These are phyloP conservation scores for Zosterops lateralis DNA, from an alignment of 2,113 vertebrate genomes.

Conservation along the genomic window DNA sequence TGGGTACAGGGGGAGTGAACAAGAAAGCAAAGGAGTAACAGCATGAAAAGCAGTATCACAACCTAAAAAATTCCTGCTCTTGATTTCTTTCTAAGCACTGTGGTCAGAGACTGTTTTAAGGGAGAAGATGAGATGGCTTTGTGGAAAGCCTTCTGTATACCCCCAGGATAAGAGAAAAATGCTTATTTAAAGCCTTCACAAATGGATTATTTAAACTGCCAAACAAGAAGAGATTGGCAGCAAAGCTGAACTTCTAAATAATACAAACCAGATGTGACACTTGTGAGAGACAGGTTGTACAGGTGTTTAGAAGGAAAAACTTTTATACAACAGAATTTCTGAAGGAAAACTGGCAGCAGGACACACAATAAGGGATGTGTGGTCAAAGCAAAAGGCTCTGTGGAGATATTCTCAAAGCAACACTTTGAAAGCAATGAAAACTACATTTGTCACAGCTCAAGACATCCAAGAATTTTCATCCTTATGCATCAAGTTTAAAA, in stretches of 20 bases:
- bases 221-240: neutral
- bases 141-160: neutral
- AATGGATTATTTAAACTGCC: constrained; percentile 3
- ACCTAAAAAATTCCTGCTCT: neutral
- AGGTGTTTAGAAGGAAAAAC: constrained; percentile 6
- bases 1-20: neutral
- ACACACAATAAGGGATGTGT: neutral
- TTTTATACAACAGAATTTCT: neutral
- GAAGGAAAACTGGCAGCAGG: neutral
- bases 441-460: neutral
- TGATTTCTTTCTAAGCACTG: neutral
- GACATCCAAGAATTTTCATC: neutral
- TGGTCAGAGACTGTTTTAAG: neutral
- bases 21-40: neutral
- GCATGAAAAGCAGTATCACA: neutral
- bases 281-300: neutral
- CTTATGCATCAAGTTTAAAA: neutral
- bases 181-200: neutral
- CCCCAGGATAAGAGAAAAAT: neutral
- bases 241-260: neutral
- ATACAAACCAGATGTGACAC: neutral
- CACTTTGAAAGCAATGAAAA: neutral
- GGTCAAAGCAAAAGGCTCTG: neutral
- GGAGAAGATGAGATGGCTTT: neutral
- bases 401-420: neutral